Base-by-base conservation (phyloP, 1,140 invertebrate genomes). In the Eurosta solidaginis region DNA sequence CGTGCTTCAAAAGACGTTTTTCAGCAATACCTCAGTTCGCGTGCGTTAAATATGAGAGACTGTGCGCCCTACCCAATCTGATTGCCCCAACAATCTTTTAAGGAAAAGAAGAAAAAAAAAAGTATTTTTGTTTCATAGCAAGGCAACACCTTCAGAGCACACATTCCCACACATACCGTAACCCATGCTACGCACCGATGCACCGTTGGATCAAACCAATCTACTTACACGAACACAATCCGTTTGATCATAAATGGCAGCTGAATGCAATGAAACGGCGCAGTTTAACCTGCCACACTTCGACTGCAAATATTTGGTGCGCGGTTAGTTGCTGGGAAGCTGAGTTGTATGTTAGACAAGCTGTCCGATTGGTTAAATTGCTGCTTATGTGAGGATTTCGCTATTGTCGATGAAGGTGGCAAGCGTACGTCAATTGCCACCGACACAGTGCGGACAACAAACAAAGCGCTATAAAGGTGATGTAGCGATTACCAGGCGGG, bases 1-100 rank as follows among this genome's bases (percentile, higher is more conserved):
- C 59, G 59, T 68, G 59, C 59, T 68, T 68, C 59, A 68, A 68
- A 68, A 68, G 59, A 68, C 59, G 59, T 68, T 68, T 68, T 68
- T 68, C 59, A 40, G 33, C 59, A n/a, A 40, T 27, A 33, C 33
- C 14, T 36, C 59, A 40, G 59, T 68, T 40, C 25, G 59, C 36
- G 59, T n/a, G n/a, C 59, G 36, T 20, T 40, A 68, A 68, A 68
- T 29, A 68, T 2, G 33, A n/a, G n/a, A n/a, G n/a, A n/a, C n/a
- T 33, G 10, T 6, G 6, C 33, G 3, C 59, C 59, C 33, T 6
- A 17, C 9, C 59, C 59, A 68, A 68, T 68, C 22, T 36, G 59
- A 68, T 33, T 68, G 59, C 33, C 59, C 5, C 27, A 33, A n/a
- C n/a, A n/a, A n/a, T n/a, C n/a, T n/a, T n/a, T n/a, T n/a, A n/a